Evolutionary conservation across 2,113 vertebrate species (phyloP), one percentile per base, ranked within the genome.

Genomic region (Scortum barcoo): DNA sequence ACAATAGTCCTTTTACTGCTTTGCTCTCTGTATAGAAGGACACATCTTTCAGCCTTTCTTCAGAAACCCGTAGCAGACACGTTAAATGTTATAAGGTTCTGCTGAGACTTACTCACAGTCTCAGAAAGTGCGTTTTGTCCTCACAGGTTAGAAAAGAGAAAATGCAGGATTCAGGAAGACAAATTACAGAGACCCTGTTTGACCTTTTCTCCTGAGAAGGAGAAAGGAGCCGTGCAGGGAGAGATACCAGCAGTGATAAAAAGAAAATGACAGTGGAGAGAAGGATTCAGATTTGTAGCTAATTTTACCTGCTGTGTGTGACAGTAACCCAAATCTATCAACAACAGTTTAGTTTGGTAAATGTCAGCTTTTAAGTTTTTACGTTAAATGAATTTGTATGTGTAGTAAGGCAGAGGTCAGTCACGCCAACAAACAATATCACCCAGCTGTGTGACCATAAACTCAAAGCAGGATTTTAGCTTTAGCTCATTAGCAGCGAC

Each of bases 211-310:
- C 50, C 42, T 38, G 24, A 54, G 57, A 12, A 65, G 48, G 38
- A 48, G 10, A 79, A 26, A 3, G 36, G 38, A 26, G 60, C 53
- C 12, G 11, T 48, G 28, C 50, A 26, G 24, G 11, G 13, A 42
- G 28, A 76, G 71, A 71, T 51, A 53, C 58, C n/a, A 58, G n/a
- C 28, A 17, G 20, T n/a, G 48, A 63, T 54, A 33, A 36, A 24
- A 56, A 7, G 16, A 66, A 26, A n/a, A n/a, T n/a, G n/a, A n/a
- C n/a, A n/a, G n/a, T n/a, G n/a, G n/a, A n/a, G n/a, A n/a, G n/a
- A n/a, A n/a, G n/a, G n/a, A n/a, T n/a, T n/a, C n/a, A n/a, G n/a
- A n/a, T n/a, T n/a, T n/a, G n/a, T n/a, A 53, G 16, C 26, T 62
- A 10, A 53, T 22, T 30, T 7, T 30, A 42, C 30, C 36, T 61